phyloP scores from a whole-genome alignment of 2,888 invertebrate species.

The Megamerina dolium region DNA sequence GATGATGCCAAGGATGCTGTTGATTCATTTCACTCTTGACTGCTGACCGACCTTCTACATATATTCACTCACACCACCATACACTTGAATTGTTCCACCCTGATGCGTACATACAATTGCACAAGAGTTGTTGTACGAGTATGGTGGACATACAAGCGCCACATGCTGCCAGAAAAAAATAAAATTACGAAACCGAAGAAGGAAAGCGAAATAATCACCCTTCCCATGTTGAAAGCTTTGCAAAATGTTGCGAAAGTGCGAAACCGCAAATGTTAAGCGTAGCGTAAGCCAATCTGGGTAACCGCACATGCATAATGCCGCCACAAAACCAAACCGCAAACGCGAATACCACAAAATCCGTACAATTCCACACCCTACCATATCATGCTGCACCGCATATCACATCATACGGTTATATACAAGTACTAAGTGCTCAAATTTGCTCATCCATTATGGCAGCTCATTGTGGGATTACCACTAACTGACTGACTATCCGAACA shows the following conservation, averaged over 20 bases:
- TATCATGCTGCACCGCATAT: too few species aligned
- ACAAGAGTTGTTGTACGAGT: too few species aligned
- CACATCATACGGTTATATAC: too few species aligned
- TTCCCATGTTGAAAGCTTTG: too few species aligned
- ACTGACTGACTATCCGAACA: constrained; percentile 1
- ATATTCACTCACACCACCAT: constrained; percentile 15
- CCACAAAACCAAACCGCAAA: constrained; percentile 12
- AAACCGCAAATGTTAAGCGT: constrained; percentile 47
- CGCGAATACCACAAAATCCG: constrained; percentile 12
- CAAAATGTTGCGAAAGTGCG: constrained; percentile 43
- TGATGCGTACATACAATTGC: constrained; percentile 42
- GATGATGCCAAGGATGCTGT: too few species aligned
- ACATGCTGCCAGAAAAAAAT: too few species aligned
- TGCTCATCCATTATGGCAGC: constrained; percentile 43
- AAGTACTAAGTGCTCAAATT: constrained; percentile 37
- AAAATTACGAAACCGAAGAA: too few species aligned
- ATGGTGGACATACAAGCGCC: too few species aligned
- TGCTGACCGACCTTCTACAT: constrained; percentile 18
- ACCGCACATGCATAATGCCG: constrained; percentile 16
- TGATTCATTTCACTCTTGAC: constrained; percentile 19
- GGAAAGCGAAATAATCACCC: neutral
- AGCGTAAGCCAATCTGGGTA: constrained; percentile 39
- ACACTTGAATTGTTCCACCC: constrained; percentile 46
- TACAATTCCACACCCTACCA: neutral
- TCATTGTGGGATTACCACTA: constrained; percentile 40